A percentile compares a stretch with the other conserved stretches of the same genome.
Evolutionary conservation across 2,113 vertebrate genomes (phyloP).

Genomic region (Coryphaenoides rupestris): DNA sequence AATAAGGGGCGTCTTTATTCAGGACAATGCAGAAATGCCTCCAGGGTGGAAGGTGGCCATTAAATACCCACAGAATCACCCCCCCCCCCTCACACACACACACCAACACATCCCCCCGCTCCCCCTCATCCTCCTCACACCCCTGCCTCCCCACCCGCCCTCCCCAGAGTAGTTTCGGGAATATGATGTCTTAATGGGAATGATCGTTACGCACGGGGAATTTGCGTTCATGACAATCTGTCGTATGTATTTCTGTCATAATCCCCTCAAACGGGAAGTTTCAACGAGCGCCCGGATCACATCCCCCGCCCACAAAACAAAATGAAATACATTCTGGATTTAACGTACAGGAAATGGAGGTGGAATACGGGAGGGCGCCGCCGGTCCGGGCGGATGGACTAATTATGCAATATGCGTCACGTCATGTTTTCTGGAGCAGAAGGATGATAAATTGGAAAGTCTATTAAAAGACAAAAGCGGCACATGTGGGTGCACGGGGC

Average conservation of each 20-base stretch:
- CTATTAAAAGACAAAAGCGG: constrained; percentile 45
- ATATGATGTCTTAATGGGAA: constrained; percentile 53
- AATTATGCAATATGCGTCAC: constrained; percentile 16
- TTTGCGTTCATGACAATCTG: constrained; percentile 22
- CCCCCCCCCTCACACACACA: too few relatives aligned
- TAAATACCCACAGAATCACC: constrained; percentile 50
- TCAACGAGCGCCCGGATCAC: too few relatives aligned
- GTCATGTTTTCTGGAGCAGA: constrained; percentile 46
- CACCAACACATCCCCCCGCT: too few relatives aligned
- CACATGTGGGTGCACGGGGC: constrained; percentile 22
- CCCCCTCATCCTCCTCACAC: too few relatives aligned
- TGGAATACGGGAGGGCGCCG: background rate
- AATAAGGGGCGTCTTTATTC: constrained; percentile 37
- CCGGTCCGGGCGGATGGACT: background rate
- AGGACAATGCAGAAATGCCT: constrained; percentile 44
- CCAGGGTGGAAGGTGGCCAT: constrained; percentile 39
- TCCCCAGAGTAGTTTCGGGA: too few relatives aligned
- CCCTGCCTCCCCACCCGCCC: too few relatives aligned
- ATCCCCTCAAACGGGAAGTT: too few relatives aligned
- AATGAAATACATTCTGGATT: too few relatives aligned
- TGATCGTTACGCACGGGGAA: constrained; percentile 41
- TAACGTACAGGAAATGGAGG: too few relatives aligned
- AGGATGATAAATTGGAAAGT: constrained; percentile 36
- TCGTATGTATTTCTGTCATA: too few relatives aligned
- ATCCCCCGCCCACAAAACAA: too few relatives aligned